Evolutionary conservation across 2,888 invertebrate genomes (phyloP).

Genomic region (Trissonchulus sp.): DNA sequence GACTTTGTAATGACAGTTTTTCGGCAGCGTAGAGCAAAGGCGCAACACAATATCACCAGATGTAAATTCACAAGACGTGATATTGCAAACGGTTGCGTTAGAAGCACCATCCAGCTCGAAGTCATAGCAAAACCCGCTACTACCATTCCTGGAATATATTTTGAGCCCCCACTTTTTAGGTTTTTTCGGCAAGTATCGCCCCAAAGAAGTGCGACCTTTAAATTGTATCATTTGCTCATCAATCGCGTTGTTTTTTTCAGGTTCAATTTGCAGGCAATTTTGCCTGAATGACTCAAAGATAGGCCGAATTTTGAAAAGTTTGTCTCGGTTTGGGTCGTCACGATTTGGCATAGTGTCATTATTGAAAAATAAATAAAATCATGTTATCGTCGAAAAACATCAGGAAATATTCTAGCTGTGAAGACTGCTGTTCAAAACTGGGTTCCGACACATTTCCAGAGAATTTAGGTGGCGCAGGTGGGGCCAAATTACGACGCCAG

Average conservation of each 20-base stretch:
- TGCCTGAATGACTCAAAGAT: background rate
- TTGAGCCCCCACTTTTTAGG: background rate
- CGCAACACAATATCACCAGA: background rate
- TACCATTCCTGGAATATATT: background rate
- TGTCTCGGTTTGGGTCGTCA: background rate
- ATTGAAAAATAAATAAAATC: no score
- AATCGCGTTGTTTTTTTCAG: background rate
- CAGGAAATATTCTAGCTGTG: no score
- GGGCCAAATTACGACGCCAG: no score
- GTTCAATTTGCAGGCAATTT: background rate
- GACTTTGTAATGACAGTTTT: background rate
- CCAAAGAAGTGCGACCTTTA: background rate
- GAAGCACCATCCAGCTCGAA: background rate
- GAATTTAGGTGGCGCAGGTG: no score
- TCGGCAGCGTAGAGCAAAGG: background rate
- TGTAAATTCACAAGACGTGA: background rate
- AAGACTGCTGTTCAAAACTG: no score
- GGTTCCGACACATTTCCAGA: no score
- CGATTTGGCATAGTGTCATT: background rate
- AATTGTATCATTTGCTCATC: background rate
- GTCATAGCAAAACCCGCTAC: background rate
- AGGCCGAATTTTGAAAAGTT: background rate
- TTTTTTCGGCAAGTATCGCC: background rate
- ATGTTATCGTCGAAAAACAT: no score
- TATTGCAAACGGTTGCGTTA: background rate